phyloP scores from a whole-genome alignment of 2,888 invertebrate species.

The Omphaloscelis lunosa region DNA sequence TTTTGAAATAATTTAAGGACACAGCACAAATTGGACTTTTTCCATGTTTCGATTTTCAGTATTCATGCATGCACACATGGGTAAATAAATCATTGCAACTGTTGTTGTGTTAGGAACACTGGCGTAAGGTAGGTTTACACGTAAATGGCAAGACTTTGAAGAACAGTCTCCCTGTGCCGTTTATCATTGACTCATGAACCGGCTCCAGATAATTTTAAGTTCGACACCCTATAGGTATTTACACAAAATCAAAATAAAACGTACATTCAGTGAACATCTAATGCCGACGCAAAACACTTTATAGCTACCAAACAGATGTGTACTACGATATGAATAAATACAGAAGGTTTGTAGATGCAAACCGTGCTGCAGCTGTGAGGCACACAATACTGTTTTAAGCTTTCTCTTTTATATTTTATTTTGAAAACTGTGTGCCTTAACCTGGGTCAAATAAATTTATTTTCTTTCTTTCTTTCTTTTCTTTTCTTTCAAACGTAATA shows the following conservation, averaged over 20 bases:
- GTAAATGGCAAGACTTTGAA: background rate
- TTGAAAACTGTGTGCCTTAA: no score
- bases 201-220: background rate
- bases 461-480: no score
- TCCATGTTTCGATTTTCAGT: background rate
- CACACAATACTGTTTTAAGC: no score
- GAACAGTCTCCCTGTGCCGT: no score
- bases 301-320: conserved; percentile 42
- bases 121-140: background rate
- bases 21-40: background rate
- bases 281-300: conserved; percentile 51
- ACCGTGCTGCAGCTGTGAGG: no score
- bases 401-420: no score
- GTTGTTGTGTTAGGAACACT: background rate
- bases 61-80: background rate
- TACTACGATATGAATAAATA: background rate
- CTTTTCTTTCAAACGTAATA: no score
- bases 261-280: conserved; percentile 39
- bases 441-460: no score
- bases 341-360: conserved; percentile 35
- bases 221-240: background rate
- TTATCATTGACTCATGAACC: no score
- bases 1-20: conserved; percentile 6
- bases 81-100: background rate
- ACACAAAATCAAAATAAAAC: conserved; percentile 42